Conservation (phyloP, 2,113 vertebrate species). For the Myrmecobius fasciatus region DNA sequence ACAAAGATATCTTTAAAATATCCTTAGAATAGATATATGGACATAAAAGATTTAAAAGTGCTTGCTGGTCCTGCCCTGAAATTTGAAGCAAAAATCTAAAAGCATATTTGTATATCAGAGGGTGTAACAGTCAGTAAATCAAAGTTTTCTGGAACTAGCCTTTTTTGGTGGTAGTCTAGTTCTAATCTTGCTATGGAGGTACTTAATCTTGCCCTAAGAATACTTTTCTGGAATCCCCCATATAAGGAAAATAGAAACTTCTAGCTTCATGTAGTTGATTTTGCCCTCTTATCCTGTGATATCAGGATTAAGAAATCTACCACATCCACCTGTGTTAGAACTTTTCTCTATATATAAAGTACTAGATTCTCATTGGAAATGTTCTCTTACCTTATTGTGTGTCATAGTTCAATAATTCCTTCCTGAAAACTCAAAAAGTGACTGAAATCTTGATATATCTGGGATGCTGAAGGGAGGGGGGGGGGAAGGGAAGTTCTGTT, state of each 20-base stretch:
- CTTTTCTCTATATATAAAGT: background rate
- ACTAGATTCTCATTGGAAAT: background rate
- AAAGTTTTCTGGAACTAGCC: background rate
- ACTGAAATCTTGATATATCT: background rate
- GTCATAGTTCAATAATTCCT: background rate
- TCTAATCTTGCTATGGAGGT: too few species aligned
- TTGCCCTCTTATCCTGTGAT: too few species aligned
- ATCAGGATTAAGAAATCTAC: background rate
- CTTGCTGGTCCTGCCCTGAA: background rate
- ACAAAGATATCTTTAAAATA: background rate
- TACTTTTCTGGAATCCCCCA: too few species aligned
- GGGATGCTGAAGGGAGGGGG: accelerated
- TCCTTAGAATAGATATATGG: background rate
- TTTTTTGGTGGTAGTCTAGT: background rate
- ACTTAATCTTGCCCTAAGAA: too few species aligned
- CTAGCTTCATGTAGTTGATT: too few species aligned
- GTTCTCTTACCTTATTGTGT: background rate
- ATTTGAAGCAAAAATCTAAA: background rate
- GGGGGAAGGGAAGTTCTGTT: too few species aligned
- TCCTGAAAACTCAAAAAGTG: background rate
- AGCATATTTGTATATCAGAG: background rate
- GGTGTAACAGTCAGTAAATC: background rate
- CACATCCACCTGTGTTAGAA: background rate
- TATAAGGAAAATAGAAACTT: too few species aligned
- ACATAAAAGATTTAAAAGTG: background rate